Percentiles rank a stretch among this genome's conserved stretches.
These are phyloP conservation scores for Empis livida DNA, from an alignment of 2,888 invertebrate genomes.

Conservation along the genomic window DNA sequence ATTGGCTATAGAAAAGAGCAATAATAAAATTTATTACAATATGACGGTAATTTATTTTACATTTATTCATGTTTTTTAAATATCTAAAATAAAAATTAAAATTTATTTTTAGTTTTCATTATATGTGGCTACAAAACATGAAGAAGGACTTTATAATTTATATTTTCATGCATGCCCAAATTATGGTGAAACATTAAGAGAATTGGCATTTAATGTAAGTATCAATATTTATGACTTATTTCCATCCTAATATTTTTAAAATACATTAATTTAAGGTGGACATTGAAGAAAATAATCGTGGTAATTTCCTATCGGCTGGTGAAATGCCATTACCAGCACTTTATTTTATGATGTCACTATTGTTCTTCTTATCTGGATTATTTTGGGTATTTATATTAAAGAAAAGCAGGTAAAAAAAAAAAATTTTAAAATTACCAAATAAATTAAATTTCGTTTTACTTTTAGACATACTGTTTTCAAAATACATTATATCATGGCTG, in stretches of 20 bases:
- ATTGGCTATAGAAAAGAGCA: slow-evolving; percentile 39
- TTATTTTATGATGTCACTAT: slow-evolving; percentile 80
- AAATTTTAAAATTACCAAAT: background rate
- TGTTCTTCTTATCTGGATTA: slow-evolving; percentile 79
- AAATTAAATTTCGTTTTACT: no score
- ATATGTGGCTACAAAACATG: slow-evolving; percentile 56
- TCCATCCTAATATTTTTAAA: background rate
- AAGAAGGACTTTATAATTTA: slow-evolving; percentile 87
- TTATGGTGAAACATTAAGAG: slow-evolving; percentile 39
- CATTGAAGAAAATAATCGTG: slow-evolving; percentile 74
- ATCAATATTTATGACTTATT: background rate
- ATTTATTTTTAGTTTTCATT: slow-evolving; percentile 52
- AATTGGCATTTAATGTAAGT: slow-evolving; percentile 55
- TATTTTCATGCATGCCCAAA: slow-evolving; percentile 91
- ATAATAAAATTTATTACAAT: slow-evolving; percentile 35
- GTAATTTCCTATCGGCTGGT: slow-evolving; percentile 85
- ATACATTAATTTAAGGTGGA: slow-evolving; percentile 47
- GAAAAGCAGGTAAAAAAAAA: slow-evolving; percentile 48
- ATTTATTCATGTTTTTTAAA: no score
- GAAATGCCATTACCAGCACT: slow-evolving; percentile 91
- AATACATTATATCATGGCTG: slow-evolving; percentile 94
- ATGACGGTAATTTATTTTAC: slow-evolving; percentile 21
- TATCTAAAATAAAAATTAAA: background rate
- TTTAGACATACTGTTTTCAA: slow-evolving; percentile 73
- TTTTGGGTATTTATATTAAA: slow-evolving; percentile 85